Evolutionary conservation across 2,113 vertebrate genomes (phyloP), one percentile per base, ranked within the genome.

Genomic region (Brachypteracias leptosomus): DNA sequence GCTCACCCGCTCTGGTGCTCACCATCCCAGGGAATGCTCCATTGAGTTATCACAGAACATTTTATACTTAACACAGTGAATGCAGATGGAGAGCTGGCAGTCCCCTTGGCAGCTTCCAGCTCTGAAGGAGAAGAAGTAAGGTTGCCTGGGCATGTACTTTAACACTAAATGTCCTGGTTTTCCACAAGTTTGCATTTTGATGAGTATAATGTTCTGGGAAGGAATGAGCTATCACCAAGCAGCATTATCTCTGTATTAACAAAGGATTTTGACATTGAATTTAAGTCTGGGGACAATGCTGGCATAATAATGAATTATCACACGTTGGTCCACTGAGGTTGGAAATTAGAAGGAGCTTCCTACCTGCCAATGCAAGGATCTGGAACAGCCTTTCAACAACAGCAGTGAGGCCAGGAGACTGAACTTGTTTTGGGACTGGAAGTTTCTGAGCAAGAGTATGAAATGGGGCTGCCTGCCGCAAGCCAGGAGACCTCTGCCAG

Each of bases 181-280:
- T 92, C 94, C 95, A 95, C 94, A 81, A 59, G 68, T 97, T 95
- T 92, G 94, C 52, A 0, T 95, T 95, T 95, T 90, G 89, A 93
- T 95, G 94, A 95, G 78, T 94, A 59, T 66, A 90, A 92, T 95
- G 89, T 95, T 96, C 96, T 78, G 76, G 73, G 80, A 93, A 90
- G 78, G 75, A 90, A 90, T 13, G 79, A 93, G 90, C 95, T 90
- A 93, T 92, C 86, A 95, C 68, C 93, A 96, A 95, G 95, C 89
- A 94, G 96, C 96, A 96, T 97, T 97, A 97, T 93, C 96, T 97
- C 95, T 93, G 83, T 93, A 89, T 97, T 95, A 95, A 95, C 94
- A 97, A 95, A 95, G 86, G 52, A 36, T 22, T 96, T 90, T 95
- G 96, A 95, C 95, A 96, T 96, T 97, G 95, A 97, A 71, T 95